These are phyloP conservation scores for Dascillus cervinus DNA, from an alignment of 2,888 invertebrate genomes.

Conservation along the genomic window DNA sequence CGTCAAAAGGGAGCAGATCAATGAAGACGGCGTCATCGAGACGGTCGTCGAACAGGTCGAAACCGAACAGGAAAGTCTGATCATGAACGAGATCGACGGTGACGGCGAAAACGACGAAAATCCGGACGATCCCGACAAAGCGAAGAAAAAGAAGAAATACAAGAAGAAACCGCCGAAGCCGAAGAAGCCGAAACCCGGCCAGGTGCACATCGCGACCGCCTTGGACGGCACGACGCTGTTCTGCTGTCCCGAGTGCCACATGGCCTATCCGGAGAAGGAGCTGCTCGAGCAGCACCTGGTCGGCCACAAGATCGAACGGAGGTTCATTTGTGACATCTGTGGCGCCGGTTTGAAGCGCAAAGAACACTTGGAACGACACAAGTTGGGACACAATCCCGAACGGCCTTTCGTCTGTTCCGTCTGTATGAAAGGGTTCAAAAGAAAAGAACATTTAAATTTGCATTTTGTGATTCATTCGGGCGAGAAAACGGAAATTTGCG, in stretches of 20 bases:
- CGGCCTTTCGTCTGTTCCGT: constrained; percentile 71
- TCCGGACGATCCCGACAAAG: constrained; percentile 33
- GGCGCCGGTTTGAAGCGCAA: constrained; percentile 71
- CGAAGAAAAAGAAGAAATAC: constrained; percentile 65
- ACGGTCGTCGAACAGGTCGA: constrained; percentile 41
- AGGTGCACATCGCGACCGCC: constrained; percentile 67
- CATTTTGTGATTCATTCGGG: constrained; percentile 81
- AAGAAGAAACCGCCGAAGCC: constrained; percentile 75
- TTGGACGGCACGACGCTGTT: constrained; percentile 66
- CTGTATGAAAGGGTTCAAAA: constrained; percentile 67
- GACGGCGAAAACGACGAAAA: constrained; percentile 37
- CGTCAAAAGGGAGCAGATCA: constrained; percentile 46
- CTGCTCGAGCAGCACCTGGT: constrained; percentile 68
- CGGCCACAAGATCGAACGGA: constrained; percentile 71
- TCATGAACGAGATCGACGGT: constrained; percentile 36
- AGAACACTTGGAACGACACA: constrained; percentile 73
- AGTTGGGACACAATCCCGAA: constrained; percentile 73
- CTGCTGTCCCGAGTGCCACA: constrained; percentile 75
- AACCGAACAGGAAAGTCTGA: constrained; percentile 30
- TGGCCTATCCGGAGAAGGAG: constrained; percentile 75
- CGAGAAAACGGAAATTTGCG: constrained; percentile 72
- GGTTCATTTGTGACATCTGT: constrained; percentile 71
- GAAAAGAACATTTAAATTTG: constrained; percentile 74
- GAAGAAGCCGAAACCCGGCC: constrained; percentile 70
- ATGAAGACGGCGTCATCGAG: constrained; percentile 45